These are phyloP conservation scores for Rhorus exstirpatorius DNA, from an alignment of 2,888 invertebrate species.

Conservation along the genomic window DNA sequence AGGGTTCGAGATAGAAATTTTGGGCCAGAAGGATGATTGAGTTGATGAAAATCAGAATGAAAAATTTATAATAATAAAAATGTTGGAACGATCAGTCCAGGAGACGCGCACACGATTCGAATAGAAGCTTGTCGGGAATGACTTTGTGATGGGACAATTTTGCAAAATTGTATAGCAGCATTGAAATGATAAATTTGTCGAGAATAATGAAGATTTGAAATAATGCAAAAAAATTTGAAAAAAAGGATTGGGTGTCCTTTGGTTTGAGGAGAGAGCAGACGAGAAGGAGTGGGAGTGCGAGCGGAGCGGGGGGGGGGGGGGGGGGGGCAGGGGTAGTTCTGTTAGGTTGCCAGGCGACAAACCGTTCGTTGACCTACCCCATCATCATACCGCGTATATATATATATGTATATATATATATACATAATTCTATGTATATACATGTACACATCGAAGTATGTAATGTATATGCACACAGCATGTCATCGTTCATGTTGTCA, in stretches of 20 bases:
- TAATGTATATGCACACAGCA: not conserved
- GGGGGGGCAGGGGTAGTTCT: slow-evolving; percentile 73
- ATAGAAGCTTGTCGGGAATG: too few species aligned
- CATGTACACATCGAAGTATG: not conserved
- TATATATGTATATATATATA: slow-evolving; percentile 16
- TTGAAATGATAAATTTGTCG: not conserved
- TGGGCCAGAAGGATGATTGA: too few species aligned
- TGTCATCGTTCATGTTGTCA: slow-evolving; percentile 70
- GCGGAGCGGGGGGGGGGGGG: slow-evolving; percentile 37
- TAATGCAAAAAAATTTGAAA: too few species aligned
- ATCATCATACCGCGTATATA: slow-evolving; percentile 64
- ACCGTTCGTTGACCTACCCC: slow-evolving; percentile 81
- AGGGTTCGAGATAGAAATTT: too few species aligned
- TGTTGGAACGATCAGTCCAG: too few species aligned
- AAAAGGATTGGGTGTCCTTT: slow-evolving; percentile 73
- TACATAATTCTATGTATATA: not conserved
- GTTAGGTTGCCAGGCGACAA: slow-evolving; percentile 82
- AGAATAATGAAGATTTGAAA: not conserved
- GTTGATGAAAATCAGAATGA: too few species aligned
- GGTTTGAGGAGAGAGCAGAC: slow-evolving; percentile 58
- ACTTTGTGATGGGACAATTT: too few species aligned
- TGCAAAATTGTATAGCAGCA: too few species aligned
- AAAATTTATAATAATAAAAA: too few species aligned
- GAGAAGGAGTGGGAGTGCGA: slow-evolving; percentile 29
- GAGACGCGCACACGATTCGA: too few species aligned